Base-by-base conservation (phyloP, 2,888 invertebrate species). In the Cremastobaeus sp. region DNA sequence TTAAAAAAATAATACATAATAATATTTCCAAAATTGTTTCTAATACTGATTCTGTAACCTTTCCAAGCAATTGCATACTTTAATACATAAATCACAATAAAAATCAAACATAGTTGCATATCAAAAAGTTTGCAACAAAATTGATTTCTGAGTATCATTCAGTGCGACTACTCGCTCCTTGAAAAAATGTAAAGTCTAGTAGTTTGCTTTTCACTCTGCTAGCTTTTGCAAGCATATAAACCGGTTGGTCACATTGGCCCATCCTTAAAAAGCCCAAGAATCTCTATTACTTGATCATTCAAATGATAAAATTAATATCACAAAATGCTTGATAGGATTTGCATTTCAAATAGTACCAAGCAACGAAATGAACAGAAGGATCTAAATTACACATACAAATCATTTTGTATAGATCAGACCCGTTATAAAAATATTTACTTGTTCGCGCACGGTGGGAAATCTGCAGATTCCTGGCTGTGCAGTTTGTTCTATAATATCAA, bases 31-130 rank as follows among this genome's bases (percentile, higher is more conserved):
- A 47, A 47, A 34, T 55, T 18, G 4, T 9, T 47, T 28, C 11
- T 62, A 62, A 62, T 62, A 62, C 50, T 62, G 62, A 41, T 62
- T 34, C 41, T 32, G 4, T 17, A 50, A 62, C 50, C 41, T 50
- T 50, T 41, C 50, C 50, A 32, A 60, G 59, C 47, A 37, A 21
- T 47, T 37, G 20, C 48, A 47, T 39, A 48, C 4, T 15, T 39
- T 6, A 30, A 14, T 48, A 41, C 41, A 62, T 32, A 43, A 50
- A 52, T 52, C 50, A 62, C 41, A 62, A 62, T 43, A n/a, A 41
- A 41, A 25, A 14, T n/a, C n/a, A 47, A 48, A 39, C 4, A 3
- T 12, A 37, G 35, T 12, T 21, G 17, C 34, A 41, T 28, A 28
- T n/a, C 21, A 21, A 11, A 41, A 34, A 25, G 3, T 35, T 28